Evolutionary conservation across 2,113 vertebrate genomes (phyloP).

Genomic region (Tychaedon coryphoeus): DNA sequence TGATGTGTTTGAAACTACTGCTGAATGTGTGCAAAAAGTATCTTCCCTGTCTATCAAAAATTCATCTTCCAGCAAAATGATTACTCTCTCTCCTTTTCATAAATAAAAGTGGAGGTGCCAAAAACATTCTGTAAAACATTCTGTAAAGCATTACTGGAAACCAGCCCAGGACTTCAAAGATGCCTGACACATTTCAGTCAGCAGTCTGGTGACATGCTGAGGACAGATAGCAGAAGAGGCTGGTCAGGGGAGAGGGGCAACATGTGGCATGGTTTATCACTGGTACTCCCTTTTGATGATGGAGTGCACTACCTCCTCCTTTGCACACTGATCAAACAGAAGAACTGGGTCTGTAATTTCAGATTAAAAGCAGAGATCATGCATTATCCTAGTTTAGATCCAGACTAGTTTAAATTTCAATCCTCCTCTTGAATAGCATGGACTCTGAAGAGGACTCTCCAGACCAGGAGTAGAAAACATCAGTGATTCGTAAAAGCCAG

Average conservation of each 20-base stretch:
- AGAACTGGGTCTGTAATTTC: neutral
- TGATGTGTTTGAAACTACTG: conserved; percentile 31
- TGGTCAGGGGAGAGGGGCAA: rapidly evolving
- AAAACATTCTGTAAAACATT: neutral
- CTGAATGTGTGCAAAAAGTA: neutral
- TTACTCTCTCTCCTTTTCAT: neutral
- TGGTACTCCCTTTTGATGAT: neutral
- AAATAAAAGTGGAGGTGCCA: neutral
- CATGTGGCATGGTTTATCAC: rapidly evolving
- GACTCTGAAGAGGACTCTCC: neutral
- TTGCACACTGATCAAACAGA: neutral
- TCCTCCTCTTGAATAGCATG: neutral
- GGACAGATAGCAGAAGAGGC: neutral
- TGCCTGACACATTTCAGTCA: neutral
- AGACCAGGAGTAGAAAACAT: neutral
- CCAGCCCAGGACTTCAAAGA: neutral
- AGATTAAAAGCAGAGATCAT: neutral
- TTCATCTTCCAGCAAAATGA: neutral
- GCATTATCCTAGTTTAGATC: neutral
- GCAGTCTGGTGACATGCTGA: neutral
- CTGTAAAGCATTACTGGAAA: neutral
- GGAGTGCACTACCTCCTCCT: neutral
- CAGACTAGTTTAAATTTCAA: neutral
- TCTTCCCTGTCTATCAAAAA: neutral
- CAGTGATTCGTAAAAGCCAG: neutral